Conservation (phyloP, 1,140 invertebrate genomes). For the Apocrypta bakeri region DNA sequence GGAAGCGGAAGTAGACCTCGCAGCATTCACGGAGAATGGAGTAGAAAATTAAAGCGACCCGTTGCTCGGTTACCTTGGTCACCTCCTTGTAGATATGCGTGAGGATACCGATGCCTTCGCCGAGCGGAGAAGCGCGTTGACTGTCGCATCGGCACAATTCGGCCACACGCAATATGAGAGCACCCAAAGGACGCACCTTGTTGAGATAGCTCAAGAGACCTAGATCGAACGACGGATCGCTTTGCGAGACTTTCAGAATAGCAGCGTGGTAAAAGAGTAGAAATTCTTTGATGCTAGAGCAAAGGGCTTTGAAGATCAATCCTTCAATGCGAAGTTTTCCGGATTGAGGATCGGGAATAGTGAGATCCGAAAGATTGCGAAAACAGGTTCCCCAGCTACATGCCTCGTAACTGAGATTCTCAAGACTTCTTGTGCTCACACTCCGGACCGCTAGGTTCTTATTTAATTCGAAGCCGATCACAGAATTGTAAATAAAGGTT, state of each 20-base stretch:
- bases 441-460: slow-evolving; percentile 60
- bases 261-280: slow-evolving; percentile 75
- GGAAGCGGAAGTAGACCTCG: slow-evolving; percentile 78
- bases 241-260: slow-evolving; percentile 72
- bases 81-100: slow-evolving; percentile 78
- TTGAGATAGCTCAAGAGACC: slow-evolving; percentile 73
- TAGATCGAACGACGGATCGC: slow-evolving; percentile 64
- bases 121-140: slow-evolving; percentile 63
- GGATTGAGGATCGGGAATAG: slow-evolving; percentile 54
- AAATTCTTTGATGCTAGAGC: slow-evolving; percentile 74
- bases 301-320: slow-evolving; percentile 68
- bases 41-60: slow-evolving; percentile 75
- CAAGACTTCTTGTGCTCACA: slow-evolving; percentile 60
- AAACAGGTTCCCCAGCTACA: slow-evolving; percentile 69
- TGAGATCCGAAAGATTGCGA: slow-evolving; percentile 59
- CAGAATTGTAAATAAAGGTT: slow-evolving; percentile 64
- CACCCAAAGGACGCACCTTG: slow-evolving; percentile 73
- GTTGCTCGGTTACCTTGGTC: slow-evolving; percentile 74
- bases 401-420: slow-evolving; percentile 60
- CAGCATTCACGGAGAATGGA: slow-evolving; percentile 77
- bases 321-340: slow-evolving; percentile 63
- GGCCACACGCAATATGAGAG: slow-evolving; percentile 76
- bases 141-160: slow-evolving; percentile 74
- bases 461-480: slow-evolving; percentile 62
- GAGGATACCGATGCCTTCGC: slow-evolving; percentile 75